These are phyloP conservation scores for Lamprotornis superbus DNA, from an alignment of 2,113 vertebrate species.

Conservation along the genomic window DNA sequence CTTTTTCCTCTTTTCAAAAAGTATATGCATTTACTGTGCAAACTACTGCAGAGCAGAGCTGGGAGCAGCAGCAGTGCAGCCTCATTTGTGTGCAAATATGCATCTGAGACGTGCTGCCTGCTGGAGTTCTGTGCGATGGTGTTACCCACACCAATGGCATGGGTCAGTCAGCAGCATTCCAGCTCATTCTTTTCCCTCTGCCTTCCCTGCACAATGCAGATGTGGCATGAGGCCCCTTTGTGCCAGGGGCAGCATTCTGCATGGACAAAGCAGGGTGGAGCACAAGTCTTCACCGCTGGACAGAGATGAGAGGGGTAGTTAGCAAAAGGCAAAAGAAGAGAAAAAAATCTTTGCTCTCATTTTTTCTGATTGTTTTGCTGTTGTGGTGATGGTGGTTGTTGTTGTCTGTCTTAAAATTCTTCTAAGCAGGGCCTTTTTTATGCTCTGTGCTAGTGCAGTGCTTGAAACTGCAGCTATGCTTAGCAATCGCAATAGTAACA, in stretches of 20 bases:
- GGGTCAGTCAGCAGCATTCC: not conserved
- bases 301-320: not conserved
- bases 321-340: not conserved
- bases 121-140: not conserved
- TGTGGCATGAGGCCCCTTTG: not conserved
- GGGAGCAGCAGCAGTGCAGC: not conserved
- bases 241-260: not conserved
- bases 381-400: not conserved
- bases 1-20: not conserved
- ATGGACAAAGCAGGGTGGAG: slow-evolving; percentile 3
- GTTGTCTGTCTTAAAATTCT: not conserved
- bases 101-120: not conserved
- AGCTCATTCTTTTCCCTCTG: not conserved
- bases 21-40: not conserved
- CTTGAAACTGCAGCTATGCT: not conserved
- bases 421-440: not conserved
- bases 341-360: not conserved
- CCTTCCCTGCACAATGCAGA: not conserved
- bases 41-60: not conserved
- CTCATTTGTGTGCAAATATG: not conserved
- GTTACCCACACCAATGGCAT: not conserved
- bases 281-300: not conserved
- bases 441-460: not conserved
- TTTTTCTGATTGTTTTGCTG: not conserved
- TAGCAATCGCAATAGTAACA: not conserved